A percentile compares a stretch with the other conserved stretches of the same genome.
These are phyloP conservation scores for Hyles lineata DNA, from an alignment of 2,888 invertebrate genomes.

Conservation along the genomic window DNA sequence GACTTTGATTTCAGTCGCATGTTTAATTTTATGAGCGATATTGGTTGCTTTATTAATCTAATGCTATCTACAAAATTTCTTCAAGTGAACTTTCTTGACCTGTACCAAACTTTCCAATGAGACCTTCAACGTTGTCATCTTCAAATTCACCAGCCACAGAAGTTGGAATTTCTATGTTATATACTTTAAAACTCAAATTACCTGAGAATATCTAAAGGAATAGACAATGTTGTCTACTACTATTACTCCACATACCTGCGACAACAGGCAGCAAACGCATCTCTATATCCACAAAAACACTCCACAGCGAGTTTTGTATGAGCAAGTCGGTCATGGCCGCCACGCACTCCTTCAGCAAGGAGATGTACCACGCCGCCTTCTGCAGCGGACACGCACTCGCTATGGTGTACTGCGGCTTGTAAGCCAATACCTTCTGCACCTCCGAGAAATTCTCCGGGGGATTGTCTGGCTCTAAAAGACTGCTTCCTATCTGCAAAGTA, in stretches of 20 bases:
- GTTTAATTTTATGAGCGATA: no score
- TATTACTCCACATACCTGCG: slow-evolving; percentile 55
- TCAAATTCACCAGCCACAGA: no score
- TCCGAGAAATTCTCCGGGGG: slow-evolving; percentile 67
- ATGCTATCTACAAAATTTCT: no score
- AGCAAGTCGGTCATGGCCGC: slow-evolving; percentile 49
- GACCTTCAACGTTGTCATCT: no score
- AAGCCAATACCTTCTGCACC: slow-evolving; percentile 59
- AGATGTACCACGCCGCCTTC: slow-evolving; percentile 64
- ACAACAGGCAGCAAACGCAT: slow-evolving; percentile 74
- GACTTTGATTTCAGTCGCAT: no score
- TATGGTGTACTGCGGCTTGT: slow-evolving; percentile 57
- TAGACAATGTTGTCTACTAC: no score
- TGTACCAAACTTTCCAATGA: no score
- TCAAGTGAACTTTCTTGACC: no score
- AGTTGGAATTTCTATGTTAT: no score
- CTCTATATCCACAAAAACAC: slow-evolving; percentile 75
- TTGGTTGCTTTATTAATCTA: no score
- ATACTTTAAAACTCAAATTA: no score
- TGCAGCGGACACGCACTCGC: slow-evolving; percentile 63
- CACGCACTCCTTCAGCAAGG: slow-evolving; percentile 56
- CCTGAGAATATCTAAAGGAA: background rate
- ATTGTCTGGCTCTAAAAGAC: slow-evolving; percentile 73
- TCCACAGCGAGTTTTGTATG: slow-evolving; percentile 62
- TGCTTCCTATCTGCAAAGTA: slow-evolving; percentile 65